These are phyloP conservation scores for Agelaius phoeniceus DNA, from an alignment of 2,113 vertebrate species.

Conservation along the genomic window DNA sequence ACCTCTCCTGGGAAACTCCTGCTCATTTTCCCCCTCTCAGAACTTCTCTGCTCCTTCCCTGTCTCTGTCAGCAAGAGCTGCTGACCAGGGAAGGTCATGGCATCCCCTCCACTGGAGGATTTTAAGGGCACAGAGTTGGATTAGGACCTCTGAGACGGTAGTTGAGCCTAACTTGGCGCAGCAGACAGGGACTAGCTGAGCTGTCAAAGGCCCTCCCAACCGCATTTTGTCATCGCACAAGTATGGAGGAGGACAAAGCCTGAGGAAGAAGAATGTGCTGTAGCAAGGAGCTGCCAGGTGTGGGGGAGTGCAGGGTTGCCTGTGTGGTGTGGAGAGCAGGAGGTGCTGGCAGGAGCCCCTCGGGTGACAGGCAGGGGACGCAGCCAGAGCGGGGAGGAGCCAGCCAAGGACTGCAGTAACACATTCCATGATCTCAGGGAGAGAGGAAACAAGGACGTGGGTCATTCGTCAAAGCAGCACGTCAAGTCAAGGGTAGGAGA, in stretches of 20 bases:
- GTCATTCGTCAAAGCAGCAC: constrained; percentile 28
- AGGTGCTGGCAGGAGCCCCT: neutral
- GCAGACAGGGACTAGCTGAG: neutral
- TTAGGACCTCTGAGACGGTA: neutral
- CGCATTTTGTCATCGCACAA: neutral
- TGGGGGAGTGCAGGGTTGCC: neutral
- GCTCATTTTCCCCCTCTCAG: neutral
- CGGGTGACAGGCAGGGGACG: neutral
- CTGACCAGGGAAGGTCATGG: neutral
- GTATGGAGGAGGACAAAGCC: neutral
- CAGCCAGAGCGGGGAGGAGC: neutral
- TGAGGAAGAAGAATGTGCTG: neutral
- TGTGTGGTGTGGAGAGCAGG: neutral
- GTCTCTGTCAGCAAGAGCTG: neutral
- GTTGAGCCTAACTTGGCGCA: neutral
- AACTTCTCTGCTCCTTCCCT: neutral
- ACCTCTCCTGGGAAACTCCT: neutral
- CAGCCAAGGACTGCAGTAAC: neutral
- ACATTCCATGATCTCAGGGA: neutral
- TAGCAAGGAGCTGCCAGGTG: neutral
- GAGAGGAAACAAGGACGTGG: neutral
- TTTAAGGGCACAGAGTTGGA: neutral
- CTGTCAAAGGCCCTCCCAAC: neutral
- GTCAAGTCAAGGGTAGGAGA: constrained; percentile 3
- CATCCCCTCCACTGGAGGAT: neutral